Evolutionary conservation across 2,888 invertebrate species (phyloP).

Genomic region (Leptinotarsa juncta): DNA sequence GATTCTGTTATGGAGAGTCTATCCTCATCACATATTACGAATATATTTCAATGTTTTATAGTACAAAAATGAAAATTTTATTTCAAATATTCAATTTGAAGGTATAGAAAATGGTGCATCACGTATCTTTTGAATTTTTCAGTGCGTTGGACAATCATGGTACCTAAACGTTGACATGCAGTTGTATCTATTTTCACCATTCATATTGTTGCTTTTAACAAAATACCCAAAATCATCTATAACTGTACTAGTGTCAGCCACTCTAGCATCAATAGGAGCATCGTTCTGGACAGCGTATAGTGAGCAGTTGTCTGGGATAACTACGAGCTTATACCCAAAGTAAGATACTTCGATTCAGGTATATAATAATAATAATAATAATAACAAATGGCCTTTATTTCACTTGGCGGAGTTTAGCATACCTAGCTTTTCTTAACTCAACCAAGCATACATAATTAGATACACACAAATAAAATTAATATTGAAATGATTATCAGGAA

Average conservation of each 20-base stretch:
- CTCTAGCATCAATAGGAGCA: slow-evolving; percentile 44
- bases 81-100: neutral
- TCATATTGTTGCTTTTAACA: slow-evolving; percentile 68
- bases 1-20: too few relatives aligned
- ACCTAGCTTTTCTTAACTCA: too few relatives aligned
- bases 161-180: slow-evolving; percentile 72
- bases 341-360: slow-evolving; percentile 26
- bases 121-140: slow-evolving; percentile 34
- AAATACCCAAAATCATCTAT: slow-evolving; percentile 57
- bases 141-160: slow-evolving; percentile 71
- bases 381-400: neutral
- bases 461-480: too few relatives aligned
- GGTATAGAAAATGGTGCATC: neutral
- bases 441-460: too few relatives aligned
- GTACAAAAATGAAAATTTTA: neutral
- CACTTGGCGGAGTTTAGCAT: too few relatives aligned
- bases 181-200: slow-evolving; percentile 66
- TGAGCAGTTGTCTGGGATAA: slow-evolving; percentile 47
- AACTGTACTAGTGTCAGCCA: slow-evolving; percentile 36
- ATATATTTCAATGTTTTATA: neutral
- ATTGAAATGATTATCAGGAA: too few relatives aligned
- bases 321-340: slow-evolving; percentile 46
- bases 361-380: neutral
- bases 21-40: too few relatives aligned
- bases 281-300: slow-evolving; percentile 49